Conservation (phyloP, 2,888 invertebrate genomes). For the Tanypteryx hageni region DNA sequence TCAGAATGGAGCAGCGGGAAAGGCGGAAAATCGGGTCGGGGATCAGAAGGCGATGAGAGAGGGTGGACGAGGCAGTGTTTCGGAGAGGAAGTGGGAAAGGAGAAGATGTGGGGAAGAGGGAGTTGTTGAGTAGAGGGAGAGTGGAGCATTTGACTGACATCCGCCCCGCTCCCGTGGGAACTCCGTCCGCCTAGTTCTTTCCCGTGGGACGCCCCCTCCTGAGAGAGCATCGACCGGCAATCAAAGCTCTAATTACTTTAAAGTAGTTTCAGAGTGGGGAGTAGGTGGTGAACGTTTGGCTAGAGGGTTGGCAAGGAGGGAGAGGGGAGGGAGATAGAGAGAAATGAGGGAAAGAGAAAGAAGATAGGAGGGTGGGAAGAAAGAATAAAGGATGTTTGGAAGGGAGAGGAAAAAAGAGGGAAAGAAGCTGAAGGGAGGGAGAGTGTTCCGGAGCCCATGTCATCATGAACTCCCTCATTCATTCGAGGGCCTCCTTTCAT, state of each 20-base stretch:
- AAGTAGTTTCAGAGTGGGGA: conserved; percentile 44
- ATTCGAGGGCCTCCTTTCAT: conserved; percentile 8
- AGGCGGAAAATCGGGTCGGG: not conserved
- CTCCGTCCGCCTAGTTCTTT: not conserved
- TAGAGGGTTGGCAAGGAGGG: not conserved
- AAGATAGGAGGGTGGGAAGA: not conserved
- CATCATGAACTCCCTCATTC: conserved; percentile 14
- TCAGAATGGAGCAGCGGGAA: not conserved
- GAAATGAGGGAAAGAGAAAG: not conserved
- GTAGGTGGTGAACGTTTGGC: not conserved
- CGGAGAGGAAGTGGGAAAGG: not conserved
- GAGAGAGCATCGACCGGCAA: conserved; percentile 50
- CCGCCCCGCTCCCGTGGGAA: conserved; percentile 19
- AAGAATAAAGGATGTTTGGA: not conserved
- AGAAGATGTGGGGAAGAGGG: not conserved
- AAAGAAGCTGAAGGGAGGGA: not conserved
- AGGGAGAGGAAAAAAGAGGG: not conserved
- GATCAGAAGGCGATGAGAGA: not conserved
- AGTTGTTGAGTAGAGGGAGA: not conserved
- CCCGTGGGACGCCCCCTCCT: conserved; percentile 15
- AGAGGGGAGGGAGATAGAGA: no score
- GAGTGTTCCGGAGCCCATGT: not conserved
- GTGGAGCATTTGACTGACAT: not conserved
- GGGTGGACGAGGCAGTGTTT: not conserved
- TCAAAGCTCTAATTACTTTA: conserved; percentile 61